Base-by-base conservation (phyloP, 2,797 vertebrate species). In the Meda fulgida region DNA sequence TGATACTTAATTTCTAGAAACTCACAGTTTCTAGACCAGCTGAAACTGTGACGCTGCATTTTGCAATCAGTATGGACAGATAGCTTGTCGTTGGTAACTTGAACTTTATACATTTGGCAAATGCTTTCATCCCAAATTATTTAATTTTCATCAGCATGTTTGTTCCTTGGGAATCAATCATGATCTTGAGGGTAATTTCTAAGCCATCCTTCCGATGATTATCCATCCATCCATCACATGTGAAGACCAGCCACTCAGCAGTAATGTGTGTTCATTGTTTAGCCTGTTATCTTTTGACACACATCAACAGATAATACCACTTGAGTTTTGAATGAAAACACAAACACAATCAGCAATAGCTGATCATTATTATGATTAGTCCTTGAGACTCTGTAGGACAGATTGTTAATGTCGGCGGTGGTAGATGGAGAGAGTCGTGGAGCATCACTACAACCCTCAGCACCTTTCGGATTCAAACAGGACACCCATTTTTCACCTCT, bases 381-480 rank as follows among this genome's bases (percentile, higher is more conserved):
- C 19, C 40, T 46, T 29, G 51, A 65, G 75, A 78, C 11, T 70
- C 18, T 48, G 36, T 58, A n/a, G 55, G 84, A 65, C 43, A 26
- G 72, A 58, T 36, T 13, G 7, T 58, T 43, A 55, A 67, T 69
- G 55, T 76, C 11, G 3, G 4, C 21, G 9, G 60, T 58, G 46
- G 46, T 80, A 76, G 55, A 76, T 73, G 40, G 72, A 71, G 40
- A 66, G 46, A 69, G 48, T 70, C 34, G 18, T 16, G 81, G 5
- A 29, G 72, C 55, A 69, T 43, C 76, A 78, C 23, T 80, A 58
- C 46, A 80, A 67, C 26, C 53, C 38, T 65, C 83, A 65, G 36
- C 84, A 80, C 40, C 82, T 26, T 89, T 71, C 86, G 84, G 87
- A 88, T 69, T 19, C 80, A 84, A 87, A 88, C 65, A 85, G 79